Conservation (phyloP, 2,797 vertebrate species). For the Alectoris magna region DNA sequence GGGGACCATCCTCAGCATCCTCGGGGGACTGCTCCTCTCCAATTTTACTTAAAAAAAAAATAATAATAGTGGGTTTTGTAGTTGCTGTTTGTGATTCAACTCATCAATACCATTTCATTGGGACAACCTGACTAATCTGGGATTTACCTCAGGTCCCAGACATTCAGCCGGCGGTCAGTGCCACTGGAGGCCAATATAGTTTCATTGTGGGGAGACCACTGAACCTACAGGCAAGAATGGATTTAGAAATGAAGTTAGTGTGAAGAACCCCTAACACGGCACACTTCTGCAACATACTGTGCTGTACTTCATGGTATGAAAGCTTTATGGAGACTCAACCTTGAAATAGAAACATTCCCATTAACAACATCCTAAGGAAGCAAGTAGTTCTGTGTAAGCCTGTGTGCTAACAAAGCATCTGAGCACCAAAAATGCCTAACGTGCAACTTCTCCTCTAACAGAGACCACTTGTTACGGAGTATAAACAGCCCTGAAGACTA, state of each 20-base stretch:
- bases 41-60: slow-evolving; percentile 87
- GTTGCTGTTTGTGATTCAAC: not conserved
- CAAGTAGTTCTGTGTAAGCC: not conserved
- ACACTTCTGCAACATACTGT: not conserved
- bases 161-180: slow-evolving; percentile 94
- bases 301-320: not conserved
- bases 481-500: not conserved
- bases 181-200: slow-evolving; percentile 98
- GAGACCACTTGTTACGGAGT: rapidly evolving
- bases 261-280: not conserved
- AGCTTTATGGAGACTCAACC: not conserved
- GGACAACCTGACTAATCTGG: rapidly evolving
- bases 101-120: rapidly evolving
- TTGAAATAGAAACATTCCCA: rapidly evolving
- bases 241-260: not conserved
- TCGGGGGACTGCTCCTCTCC: slow-evolving; percentile 98
- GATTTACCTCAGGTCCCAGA: slow-evolving; percentile 94
- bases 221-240: slow-evolving; percentile 82
- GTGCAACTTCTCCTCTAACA: not conserved
- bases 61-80: not conserved
- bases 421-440: not conserved
- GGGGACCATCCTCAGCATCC: slow-evolving; percentile 96
- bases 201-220: slow-evolving; percentile 99
- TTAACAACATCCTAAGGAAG: not conserved
- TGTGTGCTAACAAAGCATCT: not conserved